Evolutionary conservation across 1,140 invertebrate species (phyloP), one percentile per base, ranked within the genome.

Genomic region (Pygmarrhopalites habei): DNA sequence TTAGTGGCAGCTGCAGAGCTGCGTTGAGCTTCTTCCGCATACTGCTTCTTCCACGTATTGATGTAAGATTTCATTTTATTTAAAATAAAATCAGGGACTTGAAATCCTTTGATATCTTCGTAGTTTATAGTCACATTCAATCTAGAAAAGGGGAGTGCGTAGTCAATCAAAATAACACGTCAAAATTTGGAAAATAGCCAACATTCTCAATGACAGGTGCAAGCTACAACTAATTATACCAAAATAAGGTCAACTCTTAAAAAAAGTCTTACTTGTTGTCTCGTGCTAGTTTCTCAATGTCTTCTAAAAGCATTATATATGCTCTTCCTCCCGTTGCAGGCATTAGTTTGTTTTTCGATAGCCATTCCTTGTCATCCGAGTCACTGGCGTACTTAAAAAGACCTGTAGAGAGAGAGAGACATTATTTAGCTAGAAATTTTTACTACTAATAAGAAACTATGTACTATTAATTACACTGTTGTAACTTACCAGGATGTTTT

Each of bases 361-460:
- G 79, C 88, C 88, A 90, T 72, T 88, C 85, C 73, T 89, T 89
- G 71, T 91, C 88, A 69, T 88, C 85, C 62, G 83, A 83, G 72
- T 91, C 88, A 44, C 87, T 86, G 57, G 83, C 83, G 76, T 90
- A 91, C 72, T 85, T 82, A 52, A 86, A 83, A 17, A 90, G 68
- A 29, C 87, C 86, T n/a, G n/a, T n/a, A n/a, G n/a, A n/a, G n/a
- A n/a, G n/a, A n/a, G n/a, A n/a, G n/a, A n/a, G n/a, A n/a, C n/a
- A n/a, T n/a, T n/a, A n/a, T n/a, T n/a, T n/a, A n/a, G n/a, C n/a
- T n/a, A n/a, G n/a, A n/a, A n/a, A n/a, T n/a, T n/a, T n/a, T n/a
- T n/a, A n/a, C n/a, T n/a, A n/a, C n/a, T n/a, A n/a, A n/a, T n/a
- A n/a, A n/a, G n/a, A n/a, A n/a, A n/a, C n/a, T n/a, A n/a, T n/a